A percentile compares a stretch with the other conserved stretches of the same genome.
phyloP scores from a whole-genome alignment of 2,113 vertebrate genomes.

The Phrynocephalus versicolor region DNA sequence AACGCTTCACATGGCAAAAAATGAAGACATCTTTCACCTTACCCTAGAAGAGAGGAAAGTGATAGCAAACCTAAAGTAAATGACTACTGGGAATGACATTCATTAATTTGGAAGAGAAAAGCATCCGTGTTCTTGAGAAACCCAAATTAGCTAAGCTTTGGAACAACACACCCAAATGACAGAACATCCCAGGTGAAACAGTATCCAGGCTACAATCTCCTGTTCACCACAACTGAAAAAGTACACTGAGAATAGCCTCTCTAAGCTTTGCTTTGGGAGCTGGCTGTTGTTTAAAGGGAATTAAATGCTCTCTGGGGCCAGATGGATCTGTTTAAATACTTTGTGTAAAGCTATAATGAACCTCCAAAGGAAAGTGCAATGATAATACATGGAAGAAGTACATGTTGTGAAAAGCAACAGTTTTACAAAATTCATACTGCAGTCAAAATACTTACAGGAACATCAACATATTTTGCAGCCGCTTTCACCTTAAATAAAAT shows the following conservation, averaged over 20 bases:
- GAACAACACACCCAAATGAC: slow-evolving; percentile 23
- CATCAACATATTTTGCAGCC: slow-evolving; percentile 96
- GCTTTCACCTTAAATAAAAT: slow-evolving; percentile 87
- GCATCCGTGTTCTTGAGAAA: slow-evolving; percentile 22
- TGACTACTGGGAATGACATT: slow-evolving; percentile 11
- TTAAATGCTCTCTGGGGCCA: slow-evolving; percentile 53
- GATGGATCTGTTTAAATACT: slow-evolving; percentile 58
- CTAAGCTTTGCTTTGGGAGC: slow-evolving; percentile 59
- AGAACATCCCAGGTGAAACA: slow-evolving; percentile 3
- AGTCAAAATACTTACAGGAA: slow-evolving; percentile 86
- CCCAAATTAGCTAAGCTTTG: slow-evolving; percentile 3
- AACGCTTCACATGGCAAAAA: neutral
- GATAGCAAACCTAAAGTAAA: neutral
- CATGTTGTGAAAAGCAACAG: slow-evolving; percentile 30
- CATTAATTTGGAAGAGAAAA: neutral
- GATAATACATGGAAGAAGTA: slow-evolving; percentile 44
- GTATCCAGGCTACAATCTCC: slow-evolving; percentile 52
- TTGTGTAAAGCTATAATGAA: slow-evolving; percentile 50
- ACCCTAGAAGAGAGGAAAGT: neutral
- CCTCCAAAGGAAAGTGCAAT: slow-evolving; percentile 61
- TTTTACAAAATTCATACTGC: slow-evolving; percentile 31
- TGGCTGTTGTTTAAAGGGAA: slow-evolving; percentile 63
- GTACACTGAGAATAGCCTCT: slow-evolving; percentile 64
- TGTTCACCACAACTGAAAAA: slow-evolving; percentile 63
- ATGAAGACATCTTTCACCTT: neutral